These are phyloP conservation scores for Dermolepida albohirtum DNA, from an alignment of 2,888 invertebrate species.

Conservation along the genomic window DNA sequence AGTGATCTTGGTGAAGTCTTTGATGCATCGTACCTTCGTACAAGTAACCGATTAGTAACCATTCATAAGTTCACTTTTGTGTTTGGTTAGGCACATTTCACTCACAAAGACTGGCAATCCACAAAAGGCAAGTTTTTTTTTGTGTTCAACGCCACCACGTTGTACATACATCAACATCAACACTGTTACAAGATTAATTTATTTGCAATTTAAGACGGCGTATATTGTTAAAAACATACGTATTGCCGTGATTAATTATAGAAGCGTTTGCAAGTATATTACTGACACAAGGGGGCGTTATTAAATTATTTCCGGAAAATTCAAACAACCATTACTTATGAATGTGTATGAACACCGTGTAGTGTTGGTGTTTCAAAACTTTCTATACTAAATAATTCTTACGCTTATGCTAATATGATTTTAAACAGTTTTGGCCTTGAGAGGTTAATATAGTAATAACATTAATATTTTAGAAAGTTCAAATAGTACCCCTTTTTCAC, in stretches of 20 bases:
- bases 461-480: too few species aligned
- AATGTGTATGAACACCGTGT: too few species aligned
- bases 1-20: conserved; percentile 37
- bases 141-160: conserved; percentile 32
- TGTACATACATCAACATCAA: conserved; percentile 37
- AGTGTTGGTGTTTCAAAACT: too few species aligned
- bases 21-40: conserved; percentile 33
- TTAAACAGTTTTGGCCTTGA: too few species aligned
- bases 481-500: too few species aligned
- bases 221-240: conserved; percentile 16
- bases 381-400: too few species aligned
- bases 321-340: background rate
- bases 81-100: conserved; percentile 41
- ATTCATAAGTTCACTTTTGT: conserved; percentile 41
- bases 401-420: too few species aligned
- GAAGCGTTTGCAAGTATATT: conserved; percentile 6
- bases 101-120: conserved; percentile 32
- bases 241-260: conserved; percentile 26
- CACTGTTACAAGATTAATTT: conserved; percentile 31
- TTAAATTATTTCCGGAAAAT: conserved; percentile 31
- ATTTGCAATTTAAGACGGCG: conserved; percentile 29
- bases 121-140: conserved; percentile 31
- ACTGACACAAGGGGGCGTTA: conserved; percentile 15
- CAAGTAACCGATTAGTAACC: conserved; percentile 44
- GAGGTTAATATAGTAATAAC: too few species aligned